Base-by-base conservation (phyloP, 2,113 vertebrate genomes). In the Microcebus lehilahytsara region DNA sequence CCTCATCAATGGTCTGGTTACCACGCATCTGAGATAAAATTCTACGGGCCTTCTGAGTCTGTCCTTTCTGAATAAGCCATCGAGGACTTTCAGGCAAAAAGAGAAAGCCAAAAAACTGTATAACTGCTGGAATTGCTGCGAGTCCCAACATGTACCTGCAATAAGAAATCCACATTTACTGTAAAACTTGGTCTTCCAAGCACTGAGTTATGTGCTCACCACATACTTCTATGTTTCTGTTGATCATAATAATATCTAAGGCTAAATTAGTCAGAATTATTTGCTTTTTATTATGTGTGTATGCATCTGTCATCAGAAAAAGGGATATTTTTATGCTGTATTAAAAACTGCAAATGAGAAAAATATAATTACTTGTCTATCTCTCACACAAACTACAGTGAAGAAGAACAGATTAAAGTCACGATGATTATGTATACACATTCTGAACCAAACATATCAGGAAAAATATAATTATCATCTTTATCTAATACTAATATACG, bases 41-140 rank as follows among this genome's bases (percentile, higher is more conserved):
- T 11, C 99, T 99, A 1, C 99, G 99, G 60, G 99, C 99, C 97
- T 99, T 99, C 97, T 99, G 99, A 91, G 99, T 99, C 95, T 99
- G 99, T 23, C 99, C 99, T 77, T 99, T 99, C 96, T 99, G 99
- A 97, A 99, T 99, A 32, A 99, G 98, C 99, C 99, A 99, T 89
- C 99, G 99, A 37, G 99, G 99, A 94, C 99, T 99, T 98, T 99
- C 99, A 0, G 99, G 99, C 97, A 99, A 98, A 97, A 99, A 99
- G 34, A 99, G 99, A 98, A 99, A 99, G 7, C 99, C 99, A 80
- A 99, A 88, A 81, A 99, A 99, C 98, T 99, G 99, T 92, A 99
- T 98, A 86, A 99, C 56, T 42, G 99, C 99, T 0, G 99, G 99
- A 37, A 99, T 85, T 71, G 99, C 99, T 0, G 99, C 99, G 67